These are phyloP conservation scores for Pangasius macronema DNA, from an alignment of 2,797 vertebrate genomes.

Conservation along the genomic window DNA sequence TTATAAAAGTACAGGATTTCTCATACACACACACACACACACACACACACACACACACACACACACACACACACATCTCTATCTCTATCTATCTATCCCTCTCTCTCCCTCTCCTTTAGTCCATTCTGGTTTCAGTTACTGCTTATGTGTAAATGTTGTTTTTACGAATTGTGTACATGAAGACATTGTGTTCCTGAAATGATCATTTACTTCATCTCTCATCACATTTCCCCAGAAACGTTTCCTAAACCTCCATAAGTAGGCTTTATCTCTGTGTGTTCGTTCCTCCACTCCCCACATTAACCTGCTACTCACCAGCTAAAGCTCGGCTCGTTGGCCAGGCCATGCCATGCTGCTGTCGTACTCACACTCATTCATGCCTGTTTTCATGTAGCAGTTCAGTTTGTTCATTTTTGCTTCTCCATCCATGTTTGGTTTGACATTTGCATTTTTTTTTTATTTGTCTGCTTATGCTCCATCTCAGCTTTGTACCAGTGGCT, in stretches of 20 bases:
- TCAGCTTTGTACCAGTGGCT: constrained; percentile 94
- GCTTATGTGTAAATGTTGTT: background rate
- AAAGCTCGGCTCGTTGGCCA: constrained; percentile 28
- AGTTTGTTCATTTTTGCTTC: constrained; percentile 34
- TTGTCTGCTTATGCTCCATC: constrained; percentile 76
- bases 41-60: too few relatives aligned
- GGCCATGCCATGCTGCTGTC: background rate
- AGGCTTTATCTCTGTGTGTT: background rate
- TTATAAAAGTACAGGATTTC: background rate
- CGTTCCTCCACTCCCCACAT: constrained; percentile 12
- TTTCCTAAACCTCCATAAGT: background rate
- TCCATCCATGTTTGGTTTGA: constrained; percentile 59
- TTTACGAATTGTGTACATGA: background rate
- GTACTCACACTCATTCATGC: background rate
- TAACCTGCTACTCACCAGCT: constrained; percentile 28
- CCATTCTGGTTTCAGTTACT: background rate
- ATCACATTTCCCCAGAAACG: background rate
- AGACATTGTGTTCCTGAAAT: too few relatives aligned
- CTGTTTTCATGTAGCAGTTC: constrained; percentile 2
- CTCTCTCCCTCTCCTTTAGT: background rate
- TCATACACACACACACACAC: too few relatives aligned
- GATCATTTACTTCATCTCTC: background rate
- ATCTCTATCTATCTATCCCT: too few relatives aligned
- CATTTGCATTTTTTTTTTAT: constrained; percentile 64
- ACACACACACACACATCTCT: too few relatives aligned